Conservation (phyloP, 2,888 invertebrate species). For the Nineta flava region DNA sequence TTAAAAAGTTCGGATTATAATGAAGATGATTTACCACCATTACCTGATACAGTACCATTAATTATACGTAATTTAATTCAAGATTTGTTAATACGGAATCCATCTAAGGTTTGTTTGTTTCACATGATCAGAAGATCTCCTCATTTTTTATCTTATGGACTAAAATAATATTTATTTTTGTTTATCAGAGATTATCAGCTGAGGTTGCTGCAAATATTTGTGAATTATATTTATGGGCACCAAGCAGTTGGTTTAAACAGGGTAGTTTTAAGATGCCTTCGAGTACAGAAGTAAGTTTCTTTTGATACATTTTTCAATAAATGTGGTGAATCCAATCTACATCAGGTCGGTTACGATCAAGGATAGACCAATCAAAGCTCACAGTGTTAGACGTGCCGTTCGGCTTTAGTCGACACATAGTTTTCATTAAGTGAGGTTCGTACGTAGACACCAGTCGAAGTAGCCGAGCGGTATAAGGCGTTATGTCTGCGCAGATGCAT, state of each 20-base stretch:
- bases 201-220: conserved; percentile 61
- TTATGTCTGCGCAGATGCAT: no score
- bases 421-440: no score
- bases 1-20: conserved; percentile 43
- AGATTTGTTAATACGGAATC: conserved; percentile 44
- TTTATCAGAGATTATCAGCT: conserved; percentile 33
- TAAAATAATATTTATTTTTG: conserved; percentile 8
- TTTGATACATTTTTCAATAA: neutral
- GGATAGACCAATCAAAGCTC: no score
- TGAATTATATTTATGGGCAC: conserved; percentile 60
- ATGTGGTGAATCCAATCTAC: no score
- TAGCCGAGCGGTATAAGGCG: no score
- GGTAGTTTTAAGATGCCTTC: conserved; percentile 34
- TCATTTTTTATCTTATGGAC: neutral
- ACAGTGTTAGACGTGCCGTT: no score
- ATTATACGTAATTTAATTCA: conserved; percentile 39
- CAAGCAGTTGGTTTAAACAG: conserved; percentile 45
- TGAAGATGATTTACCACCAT: conserved; percentile 43
- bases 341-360: no score
- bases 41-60: conserved; percentile 38
- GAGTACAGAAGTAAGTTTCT: conserved; percentile 37
- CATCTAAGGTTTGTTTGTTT: conserved; percentile 32
- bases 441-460: no score
- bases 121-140: neutral
- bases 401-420: no score